phyloP scores from a whole-genome alignment of 2,113 vertebrate genomes.

The Perognathus longimembris region DNA sequence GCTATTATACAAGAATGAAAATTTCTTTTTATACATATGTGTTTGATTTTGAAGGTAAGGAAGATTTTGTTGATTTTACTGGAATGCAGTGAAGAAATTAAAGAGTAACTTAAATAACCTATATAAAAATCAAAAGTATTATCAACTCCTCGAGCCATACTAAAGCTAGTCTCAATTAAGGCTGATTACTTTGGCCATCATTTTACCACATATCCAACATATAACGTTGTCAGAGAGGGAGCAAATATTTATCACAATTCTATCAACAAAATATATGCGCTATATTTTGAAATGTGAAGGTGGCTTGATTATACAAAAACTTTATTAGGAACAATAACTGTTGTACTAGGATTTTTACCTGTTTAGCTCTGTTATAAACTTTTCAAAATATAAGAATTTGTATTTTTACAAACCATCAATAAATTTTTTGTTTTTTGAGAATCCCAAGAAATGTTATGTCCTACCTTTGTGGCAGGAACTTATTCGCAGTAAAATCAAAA shows the following conservation, averaged over 20 bases:
- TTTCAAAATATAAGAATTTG: constrained; percentile 37
- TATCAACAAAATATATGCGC: constrained; percentile 6
- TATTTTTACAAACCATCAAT: constrained; percentile 27
- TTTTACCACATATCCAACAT: constrained; percentile 45
- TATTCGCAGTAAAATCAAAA: constrained; percentile 87
- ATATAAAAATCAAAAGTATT: constrained; percentile 28
- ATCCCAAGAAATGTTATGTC: constrained; percentile 31
- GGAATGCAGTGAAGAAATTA: constrained; percentile 1
- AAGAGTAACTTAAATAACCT: constrained; percentile 49
- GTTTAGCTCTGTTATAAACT: not conserved
- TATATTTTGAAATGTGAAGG: constrained; percentile 14
- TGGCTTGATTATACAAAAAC: not conserved
- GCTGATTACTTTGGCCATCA: constrained; percentile 43
- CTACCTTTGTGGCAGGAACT: constrained; percentile 92
- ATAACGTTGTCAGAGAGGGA: constrained; percentile 2
- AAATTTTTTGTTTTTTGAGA: constrained; percentile 57
- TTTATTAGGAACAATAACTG: constrained; percentile 6
- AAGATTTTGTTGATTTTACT: constrained; percentile 36
- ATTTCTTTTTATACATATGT: constrained; percentile 52
- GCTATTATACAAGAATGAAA: constrained; percentile 2
- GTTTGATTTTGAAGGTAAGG: constrained; percentile 1
- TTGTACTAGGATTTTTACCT: constrained; percentile 14
- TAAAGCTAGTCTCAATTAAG: constrained; percentile 21
- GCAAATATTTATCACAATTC: constrained; percentile 30
- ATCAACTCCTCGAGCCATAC: not conserved